Conservation (phyloP, 2,113 vertebrate genomes). For the Tragelaphus buxtoni region DNA sequence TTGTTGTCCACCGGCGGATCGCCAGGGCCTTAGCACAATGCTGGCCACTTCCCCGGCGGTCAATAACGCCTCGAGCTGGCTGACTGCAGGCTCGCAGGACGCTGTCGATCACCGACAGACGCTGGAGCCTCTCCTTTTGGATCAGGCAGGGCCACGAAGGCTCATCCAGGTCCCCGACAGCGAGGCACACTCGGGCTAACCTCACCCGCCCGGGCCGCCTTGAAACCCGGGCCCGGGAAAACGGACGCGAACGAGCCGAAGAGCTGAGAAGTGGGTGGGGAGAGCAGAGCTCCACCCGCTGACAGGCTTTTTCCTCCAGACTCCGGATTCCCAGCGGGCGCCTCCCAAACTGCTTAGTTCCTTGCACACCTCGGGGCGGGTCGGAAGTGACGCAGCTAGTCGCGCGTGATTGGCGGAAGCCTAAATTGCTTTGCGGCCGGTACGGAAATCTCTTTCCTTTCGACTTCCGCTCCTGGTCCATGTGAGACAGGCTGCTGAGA, state of each 20-base stretch:
- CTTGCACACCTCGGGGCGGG: rapidly evolving
- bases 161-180: background rate
- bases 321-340: rapidly evolving
- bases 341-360: background rate
- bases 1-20: background rate
- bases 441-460: slow-evolving; percentile 21
- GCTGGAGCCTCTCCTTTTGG: background rate
- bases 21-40: background rate
- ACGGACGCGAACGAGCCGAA: rapidly evolving
- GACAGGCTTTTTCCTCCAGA: background rate
- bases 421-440: slow-evolving; percentile 48
- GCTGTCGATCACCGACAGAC: background rate
- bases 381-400: slow-evolving; percentile 43
- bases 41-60: background rate
- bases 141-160: background rate
- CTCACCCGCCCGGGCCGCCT: background rate
- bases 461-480: slow-evolving; percentile 52
- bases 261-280: rapidly evolving
- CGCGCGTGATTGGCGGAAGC: slow-evolving; percentile 55
- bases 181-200: background rate
- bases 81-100: background rate
- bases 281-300: background rate
- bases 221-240: rapidly evolving
- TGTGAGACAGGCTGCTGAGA: slow-evolving; percentile 31
- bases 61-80: background rate